Percentiles rank a stretch among this genome's conserved stretches.
phyloP scores from a whole-genome alignment of 2,113 vertebrate species.

The Echinops telfairi region DNA sequence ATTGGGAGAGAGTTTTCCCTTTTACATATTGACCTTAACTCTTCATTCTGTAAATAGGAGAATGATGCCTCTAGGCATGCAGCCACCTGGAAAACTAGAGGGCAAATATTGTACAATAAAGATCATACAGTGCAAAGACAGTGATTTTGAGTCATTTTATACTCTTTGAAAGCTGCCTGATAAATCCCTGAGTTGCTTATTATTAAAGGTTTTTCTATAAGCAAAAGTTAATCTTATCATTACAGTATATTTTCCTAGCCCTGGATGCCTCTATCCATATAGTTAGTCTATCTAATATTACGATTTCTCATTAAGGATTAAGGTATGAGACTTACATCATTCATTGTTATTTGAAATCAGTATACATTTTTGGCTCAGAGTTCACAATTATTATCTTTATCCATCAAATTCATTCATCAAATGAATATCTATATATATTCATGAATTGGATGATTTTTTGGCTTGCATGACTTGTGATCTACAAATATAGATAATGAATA shows the following conservation, averaged over 20 bases:
- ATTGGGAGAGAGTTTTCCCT: neutral
- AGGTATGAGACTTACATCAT: constrained; percentile 78
- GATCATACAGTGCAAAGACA: neutral
- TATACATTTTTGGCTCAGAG: constrained; percentile 73
- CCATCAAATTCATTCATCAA: constrained; percentile 42
- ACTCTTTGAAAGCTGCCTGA: neutral
- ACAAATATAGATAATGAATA: constrained; percentile 60
- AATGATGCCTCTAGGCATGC: neutral
- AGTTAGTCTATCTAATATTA: constrained; percentile 32
- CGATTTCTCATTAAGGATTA: constrained; percentile 55
- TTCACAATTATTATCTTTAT: constrained; percentile 77
- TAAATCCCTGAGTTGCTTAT: neutral
- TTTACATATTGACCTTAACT: neutral
- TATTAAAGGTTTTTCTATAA: neutral
- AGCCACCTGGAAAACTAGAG: neutral
- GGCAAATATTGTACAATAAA: neutral
- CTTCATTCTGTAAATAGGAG: neutral
- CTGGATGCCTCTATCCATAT: neutral
- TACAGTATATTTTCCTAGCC: neutral
- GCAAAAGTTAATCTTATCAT: neutral
- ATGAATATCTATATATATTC: too few species aligned
- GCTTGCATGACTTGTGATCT: constrained; percentile 11
- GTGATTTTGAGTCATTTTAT: neutral
- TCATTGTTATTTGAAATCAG: constrained; percentile 79
- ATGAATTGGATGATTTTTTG: too few species aligned